These are phyloP conservation scores for Dolichopus griseipennis DNA, from an alignment of 2,888 invertebrate species.

Conservation along the genomic window DNA sequence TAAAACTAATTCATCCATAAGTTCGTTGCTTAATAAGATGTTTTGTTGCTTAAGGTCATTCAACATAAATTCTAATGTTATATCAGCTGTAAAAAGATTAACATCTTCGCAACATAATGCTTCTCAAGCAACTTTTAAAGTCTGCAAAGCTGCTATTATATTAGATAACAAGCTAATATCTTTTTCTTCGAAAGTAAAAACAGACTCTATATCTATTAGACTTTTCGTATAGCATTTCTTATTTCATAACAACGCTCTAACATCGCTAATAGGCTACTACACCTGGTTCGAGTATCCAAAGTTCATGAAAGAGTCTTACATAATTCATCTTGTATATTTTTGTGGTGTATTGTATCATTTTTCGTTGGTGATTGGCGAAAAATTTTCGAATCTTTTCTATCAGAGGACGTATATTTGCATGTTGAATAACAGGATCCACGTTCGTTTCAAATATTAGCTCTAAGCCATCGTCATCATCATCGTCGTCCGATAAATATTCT, in stretches of 20 bases:
- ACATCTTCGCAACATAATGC: constrained; percentile 7
- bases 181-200: constrained; percentile 19
- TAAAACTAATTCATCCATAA: constrained; percentile 9
- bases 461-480: too few relatives aligned
- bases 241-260: too few relatives aligned
- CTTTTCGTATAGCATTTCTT: too few relatives aligned
- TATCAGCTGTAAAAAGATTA: constrained; percentile 8
- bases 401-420: constrained; percentile 4
- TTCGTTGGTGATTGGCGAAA: constrained; percentile 11
- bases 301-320: neutral
- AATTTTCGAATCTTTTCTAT: constrained; percentile 11
- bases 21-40: constrained; percentile 13
- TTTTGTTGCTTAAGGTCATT: constrained; percentile 11
- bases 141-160: neutral
- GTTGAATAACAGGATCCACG: neutral
- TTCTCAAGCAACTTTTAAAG: constrained; percentile 10
- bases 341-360: constrained; percentile 18
- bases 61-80: constrained; percentile 7
- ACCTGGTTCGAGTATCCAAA: too few relatives aligned
- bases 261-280: too few relatives aligned
- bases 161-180: neutral
- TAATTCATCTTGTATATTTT: constrained; percentile 16
- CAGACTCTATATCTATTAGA: constrained; percentile 20
- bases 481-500: too few relatives aligned
- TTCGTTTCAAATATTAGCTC: too few relatives aligned